These are phyloP conservation scores for Nibea coibor DNA, from an alignment of 2,113 vertebrate species.

Conservation along the genomic window DNA sequence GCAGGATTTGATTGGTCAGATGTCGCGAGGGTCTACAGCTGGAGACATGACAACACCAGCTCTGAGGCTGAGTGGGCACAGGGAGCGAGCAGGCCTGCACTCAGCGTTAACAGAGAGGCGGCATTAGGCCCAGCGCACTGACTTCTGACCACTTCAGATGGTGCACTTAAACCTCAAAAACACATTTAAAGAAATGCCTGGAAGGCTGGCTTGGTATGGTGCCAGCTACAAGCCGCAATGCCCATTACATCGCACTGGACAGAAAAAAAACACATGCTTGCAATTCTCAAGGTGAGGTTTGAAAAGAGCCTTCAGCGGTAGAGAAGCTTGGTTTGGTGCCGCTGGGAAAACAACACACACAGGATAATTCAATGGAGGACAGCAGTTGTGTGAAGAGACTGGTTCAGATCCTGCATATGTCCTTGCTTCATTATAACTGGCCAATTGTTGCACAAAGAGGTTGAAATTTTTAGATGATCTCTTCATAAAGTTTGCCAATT, in stretches of 20 bases:
- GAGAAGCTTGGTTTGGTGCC: not conserved
- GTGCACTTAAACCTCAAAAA: not conserved
- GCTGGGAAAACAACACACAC: not conserved
- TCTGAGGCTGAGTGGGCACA: conserved; percentile 38
- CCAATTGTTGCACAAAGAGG: no score
- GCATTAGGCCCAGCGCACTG: conserved; percentile 20
- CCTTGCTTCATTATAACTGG: no score
- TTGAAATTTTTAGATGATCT: not conserved
- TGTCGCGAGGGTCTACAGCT: conserved; percentile 48
- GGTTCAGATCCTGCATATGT: no score
- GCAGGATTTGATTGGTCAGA: conserved; percentile 50
- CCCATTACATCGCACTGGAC: not conserved
- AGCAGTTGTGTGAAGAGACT: no score
- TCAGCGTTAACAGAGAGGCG: conserved; percentile 33
- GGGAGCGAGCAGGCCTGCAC: conserved; percentile 23
- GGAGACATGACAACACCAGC: conserved; percentile 53
- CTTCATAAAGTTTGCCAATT: not conserved
- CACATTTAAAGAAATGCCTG: not conserved
- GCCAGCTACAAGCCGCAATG: not conserved
- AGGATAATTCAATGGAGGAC: no score
- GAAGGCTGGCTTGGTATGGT: not conserved
- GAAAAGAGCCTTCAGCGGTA: not conserved
- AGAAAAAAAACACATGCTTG: not conserved
- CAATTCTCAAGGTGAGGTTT: not conserved
- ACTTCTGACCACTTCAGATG: conserved; percentile 29